phyloP scores from a whole-genome alignment of 1,140 invertebrate species.

The Zaprionus nigranus region DNA sequence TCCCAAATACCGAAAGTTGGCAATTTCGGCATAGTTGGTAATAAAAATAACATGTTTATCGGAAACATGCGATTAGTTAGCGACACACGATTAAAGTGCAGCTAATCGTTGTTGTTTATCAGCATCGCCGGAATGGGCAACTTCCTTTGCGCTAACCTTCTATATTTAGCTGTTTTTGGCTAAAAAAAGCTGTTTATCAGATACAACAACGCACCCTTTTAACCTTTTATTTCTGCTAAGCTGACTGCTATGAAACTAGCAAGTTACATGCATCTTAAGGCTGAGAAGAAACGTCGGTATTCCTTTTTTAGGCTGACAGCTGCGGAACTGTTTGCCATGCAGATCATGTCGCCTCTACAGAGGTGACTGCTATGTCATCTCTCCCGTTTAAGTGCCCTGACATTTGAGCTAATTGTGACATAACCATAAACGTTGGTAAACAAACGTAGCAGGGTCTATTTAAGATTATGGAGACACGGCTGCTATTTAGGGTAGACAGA shows the following conservation, averaged over 20 bases:
- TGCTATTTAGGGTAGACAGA: constrained; percentile 5
- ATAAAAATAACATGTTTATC: constrained; percentile 24
- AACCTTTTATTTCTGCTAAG: no score
- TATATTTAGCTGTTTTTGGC: neutral
- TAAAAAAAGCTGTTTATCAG: neutral
- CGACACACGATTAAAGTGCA: neutral
- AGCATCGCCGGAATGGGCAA: neutral
- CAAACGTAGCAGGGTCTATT: neutral
- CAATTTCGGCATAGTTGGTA: constrained; percentile 1
- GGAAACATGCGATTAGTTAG: constrained; percentile 21
- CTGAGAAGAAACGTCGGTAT: no score
- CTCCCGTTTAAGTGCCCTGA: neutral
- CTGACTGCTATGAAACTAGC: no score
- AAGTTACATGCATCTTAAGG: neutral
- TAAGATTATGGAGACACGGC: neutral
- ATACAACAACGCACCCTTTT: neutral
- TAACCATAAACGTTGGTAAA: constrained; percentile 18
- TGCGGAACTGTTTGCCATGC: neutral
- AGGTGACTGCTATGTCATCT: constrained; percentile 8
- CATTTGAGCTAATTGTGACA: constrained; percentile 3
- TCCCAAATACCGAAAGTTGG: neutral
- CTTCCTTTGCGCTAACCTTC: neutral
- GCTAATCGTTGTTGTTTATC: constrained; percentile 3
- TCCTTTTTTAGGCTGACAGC: neutral
- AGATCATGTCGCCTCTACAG: neutral